phyloP scores from a whole-genome alignment of 2,888 invertebrate genomes.

The Gonocerus acuteangulatus region DNA sequence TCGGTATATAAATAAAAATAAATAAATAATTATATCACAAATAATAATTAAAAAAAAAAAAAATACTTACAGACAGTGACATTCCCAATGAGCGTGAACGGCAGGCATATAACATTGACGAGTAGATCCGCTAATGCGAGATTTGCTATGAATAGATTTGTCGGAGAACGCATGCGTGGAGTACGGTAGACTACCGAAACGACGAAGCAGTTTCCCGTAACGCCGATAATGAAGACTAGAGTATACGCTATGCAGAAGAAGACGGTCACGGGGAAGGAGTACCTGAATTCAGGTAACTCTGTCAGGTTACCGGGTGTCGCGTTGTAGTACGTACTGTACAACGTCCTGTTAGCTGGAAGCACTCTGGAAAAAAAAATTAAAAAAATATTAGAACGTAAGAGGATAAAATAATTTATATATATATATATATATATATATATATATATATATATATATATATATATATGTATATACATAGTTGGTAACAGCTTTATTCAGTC shows the following conservation, averaged over 20 bases:
- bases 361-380: neutral
- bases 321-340: constrained; percentile 2
- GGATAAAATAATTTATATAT: too few relatives aligned
- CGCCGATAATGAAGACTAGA: constrained; percentile 44
- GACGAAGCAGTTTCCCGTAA: constrained; percentile 45
- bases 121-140: constrained; percentile 52
- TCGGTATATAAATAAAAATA: too few relatives aligned
- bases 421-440: too few relatives aligned
- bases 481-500: too few relatives aligned
- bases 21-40: too few relatives aligned
- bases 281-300: constrained; percentile 33
- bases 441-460: too few relatives aligned
- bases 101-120: constrained; percentile 52
- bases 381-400: too few relatives aligned
- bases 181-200: constrained; percentile 43
- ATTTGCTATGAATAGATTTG: constrained; percentile 52
- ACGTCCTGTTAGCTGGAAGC: neutral
- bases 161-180: constrained; percentile 47
- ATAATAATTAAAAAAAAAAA: neutral
- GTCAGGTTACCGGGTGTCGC: neutral
- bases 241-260: constrained; percentile 45
- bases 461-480: too few relatives aligned
- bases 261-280: constrained; percentile 39
- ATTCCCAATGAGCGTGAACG: constrained; percentile 51
- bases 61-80: constrained; percentile 48